A percentile compares a stretch with the other conserved stretches of the same genome.
Evolutionary conservation across 2,888 invertebrate species (phyloP).

Genomic region (Leucania comma): DNA sequence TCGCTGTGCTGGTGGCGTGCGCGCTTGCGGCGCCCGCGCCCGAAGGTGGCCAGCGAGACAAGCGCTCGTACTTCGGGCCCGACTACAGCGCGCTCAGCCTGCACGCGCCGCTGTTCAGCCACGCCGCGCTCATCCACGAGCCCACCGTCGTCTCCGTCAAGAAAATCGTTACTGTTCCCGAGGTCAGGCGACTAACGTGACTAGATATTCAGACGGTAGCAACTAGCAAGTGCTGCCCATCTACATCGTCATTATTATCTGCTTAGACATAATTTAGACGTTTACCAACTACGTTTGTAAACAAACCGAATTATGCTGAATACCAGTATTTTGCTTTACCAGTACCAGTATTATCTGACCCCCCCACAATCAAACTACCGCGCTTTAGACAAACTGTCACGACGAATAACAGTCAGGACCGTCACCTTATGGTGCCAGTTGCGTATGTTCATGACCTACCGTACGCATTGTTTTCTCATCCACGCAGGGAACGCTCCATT

Average conservation of each 20-base stretch:
- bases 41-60: constrained; percentile 67
- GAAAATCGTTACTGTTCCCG: constrained; percentile 76
- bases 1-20: constrained; percentile 68
- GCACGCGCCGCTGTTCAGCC: constrained; percentile 48
- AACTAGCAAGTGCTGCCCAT: too few species aligned
- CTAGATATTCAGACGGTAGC: background rate
- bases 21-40: constrained; percentile 66
- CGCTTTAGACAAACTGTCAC: background rate
- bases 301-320: background rate
- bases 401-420: background rate
- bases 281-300: background rate
- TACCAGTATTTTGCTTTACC: background rate
- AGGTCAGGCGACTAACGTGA: constrained; percentile 65
- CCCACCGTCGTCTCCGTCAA: constrained; percentile 69
- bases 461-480: background rate
- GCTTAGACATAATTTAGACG: too few species aligned
- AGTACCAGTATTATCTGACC: too few species aligned
- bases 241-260: background rate
- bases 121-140: constrained; percentile 59
- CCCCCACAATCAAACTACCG: background rate
- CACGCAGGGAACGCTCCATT: background rate
- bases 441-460: background rate
- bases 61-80: constrained; percentile 63
- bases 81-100: constrained; percentile 35
- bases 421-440: background rate